Percentiles rank a stretch among this genome's conserved stretches.
These are phyloP conservation scores for Rhagium mordax DNA, from an alignment of 2,888 invertebrate species.

Conservation along the genomic window DNA sequence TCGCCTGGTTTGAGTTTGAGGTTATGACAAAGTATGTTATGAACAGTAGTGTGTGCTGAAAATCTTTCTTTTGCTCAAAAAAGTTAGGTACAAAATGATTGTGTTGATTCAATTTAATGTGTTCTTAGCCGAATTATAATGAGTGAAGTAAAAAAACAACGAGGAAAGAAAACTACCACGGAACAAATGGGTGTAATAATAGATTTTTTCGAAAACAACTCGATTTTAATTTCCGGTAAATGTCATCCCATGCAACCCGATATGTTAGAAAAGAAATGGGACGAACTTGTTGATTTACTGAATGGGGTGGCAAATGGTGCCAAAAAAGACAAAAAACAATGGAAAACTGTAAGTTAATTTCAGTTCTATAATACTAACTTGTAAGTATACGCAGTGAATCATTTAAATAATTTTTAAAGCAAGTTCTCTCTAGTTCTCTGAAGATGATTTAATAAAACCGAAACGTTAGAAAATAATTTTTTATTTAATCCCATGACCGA, in stretches of 20 bases:
- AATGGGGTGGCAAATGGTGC: neutral
- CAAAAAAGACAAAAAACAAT: neutral
- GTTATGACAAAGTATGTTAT: too few species aligned
- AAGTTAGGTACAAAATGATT: too few species aligned
- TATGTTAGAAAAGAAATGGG: neutral
- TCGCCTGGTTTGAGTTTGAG: too few species aligned
- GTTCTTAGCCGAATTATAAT: too few species aligned
- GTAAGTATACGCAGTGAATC: neutral
- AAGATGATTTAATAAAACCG: too few species aligned
- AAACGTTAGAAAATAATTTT: too few species aligned
- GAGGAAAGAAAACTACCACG: neutral
- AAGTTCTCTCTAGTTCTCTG: too few species aligned
- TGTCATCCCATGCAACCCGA: neutral
- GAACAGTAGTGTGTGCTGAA: too few species aligned
- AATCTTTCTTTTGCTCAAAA: too few species aligned
- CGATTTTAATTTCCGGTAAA: neutral
- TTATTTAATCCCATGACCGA: too few species aligned
- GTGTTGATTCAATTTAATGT: too few species aligned
- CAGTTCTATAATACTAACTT: neutral
- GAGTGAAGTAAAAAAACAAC: too few species aligned
- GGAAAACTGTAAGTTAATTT: neutral
- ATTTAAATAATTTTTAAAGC: neutral
- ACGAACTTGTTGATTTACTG: neutral
- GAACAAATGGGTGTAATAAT: neutral
- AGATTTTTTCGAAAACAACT: neutral